These are phyloP conservation scores for Chironomus tepperi DNA, from an alignment of 1,140 invertebrate species.

Conservation along the genomic window DNA sequence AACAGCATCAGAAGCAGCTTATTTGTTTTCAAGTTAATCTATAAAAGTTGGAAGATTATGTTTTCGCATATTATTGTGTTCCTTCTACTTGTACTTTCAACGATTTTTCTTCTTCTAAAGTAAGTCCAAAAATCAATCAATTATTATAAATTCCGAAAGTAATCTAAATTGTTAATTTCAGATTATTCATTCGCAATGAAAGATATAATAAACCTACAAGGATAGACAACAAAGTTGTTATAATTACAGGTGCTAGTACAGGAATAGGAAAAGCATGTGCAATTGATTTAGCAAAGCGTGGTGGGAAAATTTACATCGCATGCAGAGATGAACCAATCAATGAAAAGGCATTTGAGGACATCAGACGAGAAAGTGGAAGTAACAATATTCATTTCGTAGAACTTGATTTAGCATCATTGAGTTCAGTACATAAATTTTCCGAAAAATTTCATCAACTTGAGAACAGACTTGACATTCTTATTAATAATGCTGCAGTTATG, in stretches of 20 bases:
- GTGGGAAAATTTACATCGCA: slow-evolving; percentile 73
- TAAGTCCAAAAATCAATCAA: no score
- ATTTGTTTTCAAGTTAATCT: no score
- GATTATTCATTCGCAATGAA: no score
- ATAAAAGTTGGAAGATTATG: no score
- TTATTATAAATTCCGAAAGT: no score
- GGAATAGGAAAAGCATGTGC: slow-evolving; percentile 84
- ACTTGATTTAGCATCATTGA: slow-evolving; percentile 71
- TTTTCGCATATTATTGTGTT: no score
- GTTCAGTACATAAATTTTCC: slow-evolving; percentile 69
- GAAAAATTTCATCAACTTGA: slow-evolving; percentile 40
- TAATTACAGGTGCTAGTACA: slow-evolving; percentile 78
- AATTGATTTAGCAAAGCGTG: slow-evolving; percentile 57
- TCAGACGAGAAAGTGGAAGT: slow-evolving; percentile 65
- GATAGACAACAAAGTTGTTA: slow-evolving; percentile 60
- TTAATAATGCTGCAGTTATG: slow-evolving; percentile 88
- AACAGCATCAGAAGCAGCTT: no score
- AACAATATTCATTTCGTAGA: slow-evolving; percentile 70
- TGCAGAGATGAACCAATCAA: slow-evolving; percentile 66
- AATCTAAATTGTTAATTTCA: no score
- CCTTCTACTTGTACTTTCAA: no score
- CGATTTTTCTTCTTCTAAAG: no score
- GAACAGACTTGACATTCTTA: slow-evolving; percentile 62
- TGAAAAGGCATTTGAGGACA: slow-evolving; percentile 53
- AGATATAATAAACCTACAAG: slow-evolving; percentile 41